Evolutionary conservation across 1,140 invertebrate genomes (phyloP).

Genomic region (Magallana ariakensis): DNA sequence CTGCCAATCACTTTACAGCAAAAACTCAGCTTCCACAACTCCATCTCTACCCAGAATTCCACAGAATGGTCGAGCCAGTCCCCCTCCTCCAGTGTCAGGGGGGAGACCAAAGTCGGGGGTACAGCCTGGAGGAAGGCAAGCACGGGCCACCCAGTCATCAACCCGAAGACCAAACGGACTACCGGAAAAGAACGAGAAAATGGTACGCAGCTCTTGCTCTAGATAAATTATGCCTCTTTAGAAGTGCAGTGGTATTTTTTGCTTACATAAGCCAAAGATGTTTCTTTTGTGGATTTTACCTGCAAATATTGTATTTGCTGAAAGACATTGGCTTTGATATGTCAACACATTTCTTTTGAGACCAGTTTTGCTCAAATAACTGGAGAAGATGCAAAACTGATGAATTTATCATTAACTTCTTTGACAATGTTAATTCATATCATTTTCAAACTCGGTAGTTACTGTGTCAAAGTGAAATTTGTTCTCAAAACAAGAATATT

Average conservation of each 20-base stretch:
- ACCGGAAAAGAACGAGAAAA: conserved; percentile 57
- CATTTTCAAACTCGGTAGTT: too few species aligned
- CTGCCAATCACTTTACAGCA: conserved; percentile 63
- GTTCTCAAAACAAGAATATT: too few species aligned
- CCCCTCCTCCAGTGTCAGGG: conserved; percentile 64
- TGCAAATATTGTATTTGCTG: background rate
- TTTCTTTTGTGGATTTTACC: background rate
- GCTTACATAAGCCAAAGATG: background rate
- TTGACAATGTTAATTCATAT: too few species aligned
- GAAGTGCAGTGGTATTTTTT: conserved; percentile 16
- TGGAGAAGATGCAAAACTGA: too few species aligned
- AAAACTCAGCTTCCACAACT: conserved; percentile 66
- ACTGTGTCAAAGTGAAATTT: too few species aligned
- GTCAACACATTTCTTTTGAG: too few species aligned
- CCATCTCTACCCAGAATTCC: conserved; percentile 77
- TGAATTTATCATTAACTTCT: too few species aligned
- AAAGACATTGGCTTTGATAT: too few species aligned
- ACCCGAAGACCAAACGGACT: conserved; percentile 61
- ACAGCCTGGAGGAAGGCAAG: conserved; percentile 53
- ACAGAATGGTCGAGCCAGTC: conserved; percentile 69
- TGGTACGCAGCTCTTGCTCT: conserved; percentile 33
- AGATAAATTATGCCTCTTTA: background rate
- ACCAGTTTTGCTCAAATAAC: too few species aligned
- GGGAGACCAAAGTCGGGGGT: conserved; percentile 66
- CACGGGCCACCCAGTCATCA: conserved; percentile 63